These are phyloP conservation scores for Drosophila kepulauana DNA, from an alignment of 1,140 invertebrate genomes.

Conservation along the genomic window DNA sequence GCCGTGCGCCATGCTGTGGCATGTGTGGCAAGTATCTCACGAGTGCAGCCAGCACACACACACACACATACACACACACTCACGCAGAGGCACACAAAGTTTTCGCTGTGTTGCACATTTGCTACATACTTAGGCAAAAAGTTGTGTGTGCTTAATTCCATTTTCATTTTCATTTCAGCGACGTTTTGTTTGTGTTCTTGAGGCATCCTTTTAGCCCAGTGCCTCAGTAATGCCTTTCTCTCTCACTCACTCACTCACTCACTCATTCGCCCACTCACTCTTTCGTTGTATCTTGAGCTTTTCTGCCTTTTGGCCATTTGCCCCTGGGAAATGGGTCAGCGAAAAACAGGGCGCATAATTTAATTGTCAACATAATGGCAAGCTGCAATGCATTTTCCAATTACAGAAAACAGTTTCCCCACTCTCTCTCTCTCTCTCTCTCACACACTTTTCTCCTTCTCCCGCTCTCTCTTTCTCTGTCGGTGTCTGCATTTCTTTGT, in stretches of 20 bases:
- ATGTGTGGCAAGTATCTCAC: slow-evolving; percentile 31
- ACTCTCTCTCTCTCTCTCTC: neutral
- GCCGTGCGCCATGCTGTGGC: slow-evolving; percentile 6
- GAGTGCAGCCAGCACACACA: slow-evolving; percentile 21
- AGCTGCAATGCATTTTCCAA: slow-evolving; percentile 16
- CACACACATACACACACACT: neutral
- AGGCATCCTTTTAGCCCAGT: slow-evolving; percentile 45
- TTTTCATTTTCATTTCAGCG: slow-evolving; percentile 71
- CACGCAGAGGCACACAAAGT: neutral
- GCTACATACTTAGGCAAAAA: slow-evolving; percentile 31
- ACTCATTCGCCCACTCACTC: slow-evolving; percentile 16
- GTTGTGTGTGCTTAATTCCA: slow-evolving; percentile 77
- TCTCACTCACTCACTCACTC: slow-evolving; percentile 6
- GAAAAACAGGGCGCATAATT: slow-evolving; percentile 29
- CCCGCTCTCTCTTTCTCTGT: neutral
- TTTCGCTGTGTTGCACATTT: slow-evolving; percentile 3
- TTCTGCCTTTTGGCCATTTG: slow-evolving; percentile 28
- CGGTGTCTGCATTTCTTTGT: neutral
- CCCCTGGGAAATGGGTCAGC: slow-evolving; percentile 60
- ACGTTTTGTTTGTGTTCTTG: slow-evolving; percentile 64
- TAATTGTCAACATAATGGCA: slow-evolving; percentile 23
- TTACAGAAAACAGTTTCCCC: neutral
- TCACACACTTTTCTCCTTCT: neutral
- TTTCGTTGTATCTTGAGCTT: slow-evolving; percentile 8
- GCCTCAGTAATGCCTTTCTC: slow-evolving; percentile 30